Conservation (phyloP, 2,797 vertebrate genomes). For the Gambelia wislizenii region DNA sequence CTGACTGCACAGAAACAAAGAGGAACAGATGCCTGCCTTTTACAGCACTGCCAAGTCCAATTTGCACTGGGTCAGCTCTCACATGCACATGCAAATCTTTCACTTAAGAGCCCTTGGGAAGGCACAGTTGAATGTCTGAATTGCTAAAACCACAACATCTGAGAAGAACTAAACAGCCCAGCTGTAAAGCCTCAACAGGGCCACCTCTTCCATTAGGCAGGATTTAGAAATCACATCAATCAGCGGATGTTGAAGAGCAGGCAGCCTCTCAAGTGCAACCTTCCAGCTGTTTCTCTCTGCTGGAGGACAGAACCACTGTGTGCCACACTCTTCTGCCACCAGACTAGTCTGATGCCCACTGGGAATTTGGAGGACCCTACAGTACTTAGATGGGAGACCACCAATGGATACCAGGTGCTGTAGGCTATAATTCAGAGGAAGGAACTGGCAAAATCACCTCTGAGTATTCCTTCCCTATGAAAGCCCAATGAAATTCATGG, state of each 20-base stretch:
- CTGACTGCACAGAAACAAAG: slow-evolving; percentile 74
- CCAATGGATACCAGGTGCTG: too few species aligned
- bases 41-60: background rate
- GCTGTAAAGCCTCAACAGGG: background rate
- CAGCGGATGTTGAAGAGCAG: background rate
- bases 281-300: background rate
- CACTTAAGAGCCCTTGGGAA: background rate
- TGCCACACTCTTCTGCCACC: background rate
- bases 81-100: background rate
- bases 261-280: background rate
- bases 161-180: background rate
- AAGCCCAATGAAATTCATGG: too few species aligned
- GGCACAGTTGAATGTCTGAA: background rate
- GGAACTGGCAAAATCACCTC: too few species aligned
- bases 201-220: background rate
- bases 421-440: too few species aligned
- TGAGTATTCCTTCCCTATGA: too few species aligned
- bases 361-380: too few species aligned
- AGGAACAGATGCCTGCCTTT: slow-evolving; percentile 12
- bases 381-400: too few species aligned
- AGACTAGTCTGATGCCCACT: background rate
- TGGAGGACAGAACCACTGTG: too few species aligned
- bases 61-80: too few species aligned
- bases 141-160: background rate
- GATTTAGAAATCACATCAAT: background rate